phyloP scores from a whole-genome alignment of 1,140 invertebrate species.

The Pseudomyrmex sp. region DNA sequence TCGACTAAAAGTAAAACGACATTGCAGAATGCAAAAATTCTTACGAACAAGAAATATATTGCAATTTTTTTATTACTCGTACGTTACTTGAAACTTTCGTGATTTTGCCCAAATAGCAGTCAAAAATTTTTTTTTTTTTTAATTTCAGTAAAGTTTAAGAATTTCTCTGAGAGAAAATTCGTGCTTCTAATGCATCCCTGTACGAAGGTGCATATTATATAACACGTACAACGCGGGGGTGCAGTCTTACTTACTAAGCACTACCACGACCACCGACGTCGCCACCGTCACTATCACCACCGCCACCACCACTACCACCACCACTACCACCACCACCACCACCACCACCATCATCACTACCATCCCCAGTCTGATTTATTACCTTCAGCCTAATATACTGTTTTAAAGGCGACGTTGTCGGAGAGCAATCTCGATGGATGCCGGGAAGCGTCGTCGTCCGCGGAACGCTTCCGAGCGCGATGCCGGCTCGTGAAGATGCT shows the following conservation, averaged over 20 bases:
- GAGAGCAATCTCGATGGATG: constrained; percentile 72
- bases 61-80: neutral
- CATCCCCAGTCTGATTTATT: constrained; percentile 66
- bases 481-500: constrained; percentile 48
- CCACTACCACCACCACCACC: constrained; percentile 29
- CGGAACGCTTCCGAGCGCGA: constrained; percentile 50
- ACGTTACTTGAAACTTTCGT: neutral
- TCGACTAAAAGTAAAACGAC: neutral
- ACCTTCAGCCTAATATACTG: constrained; percentile 68
- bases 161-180: neutral
- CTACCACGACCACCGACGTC: constrained; percentile 56
- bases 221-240: constrained; percentile 56
- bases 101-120: neutral
- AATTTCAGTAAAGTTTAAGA: no score
- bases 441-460: constrained; percentile 59
- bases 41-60: neutral
- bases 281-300: constrained; percentile 20
- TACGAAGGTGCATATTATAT: constrained; percentile 29
- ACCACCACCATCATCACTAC: neutral
- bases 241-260: constrained; percentile 71
- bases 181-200: constrained; percentile 38
- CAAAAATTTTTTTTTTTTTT: neutral
- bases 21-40: neutral
- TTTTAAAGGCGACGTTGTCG: constrained; percentile 73
- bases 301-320: constrained; percentile 55